phyloP scores from a whole-genome alignment of 2,113 vertebrate species.

The Turdus rufiventris region DNA sequence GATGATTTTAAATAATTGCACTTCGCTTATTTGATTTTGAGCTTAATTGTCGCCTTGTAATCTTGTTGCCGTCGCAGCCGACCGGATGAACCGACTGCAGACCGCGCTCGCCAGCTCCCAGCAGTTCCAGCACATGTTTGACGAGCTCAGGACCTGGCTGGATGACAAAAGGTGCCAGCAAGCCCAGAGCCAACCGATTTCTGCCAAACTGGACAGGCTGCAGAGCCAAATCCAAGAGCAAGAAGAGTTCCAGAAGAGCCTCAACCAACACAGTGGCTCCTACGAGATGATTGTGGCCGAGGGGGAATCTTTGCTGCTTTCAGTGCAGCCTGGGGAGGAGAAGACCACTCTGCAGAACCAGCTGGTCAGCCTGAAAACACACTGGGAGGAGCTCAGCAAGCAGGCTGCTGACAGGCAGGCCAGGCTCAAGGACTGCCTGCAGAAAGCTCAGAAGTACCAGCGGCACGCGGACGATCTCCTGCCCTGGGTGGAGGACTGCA shows the following conservation, averaged over 20 bases:
- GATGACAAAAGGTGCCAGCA: slow-evolving; percentile 78
- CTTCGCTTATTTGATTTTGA: slow-evolving; percentile 56
- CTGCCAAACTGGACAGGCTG: slow-evolving; percentile 83
- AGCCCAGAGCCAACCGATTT: slow-evolving; percentile 74
- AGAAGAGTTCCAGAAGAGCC: slow-evolving; percentile 86
- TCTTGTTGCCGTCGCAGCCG: slow-evolving; percentile 75
- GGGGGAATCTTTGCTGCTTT: slow-evolving; percentile 85
- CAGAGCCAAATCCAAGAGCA: slow-evolving; percentile 84
- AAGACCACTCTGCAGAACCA: slow-evolving; percentile 83
- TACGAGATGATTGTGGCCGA: slow-evolving; percentile 92
- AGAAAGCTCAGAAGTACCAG: slow-evolving; percentile 86
- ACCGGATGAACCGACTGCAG: slow-evolving; percentile 93
- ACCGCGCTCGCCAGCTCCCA: slow-evolving; percentile 92
- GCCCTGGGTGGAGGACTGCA: slow-evolving; percentile 87
- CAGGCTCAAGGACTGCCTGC: slow-evolving; percentile 82
- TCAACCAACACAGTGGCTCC: slow-evolving; percentile 91
- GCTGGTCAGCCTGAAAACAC: slow-evolving; percentile 78
- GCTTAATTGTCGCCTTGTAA: slow-evolving; percentile 41
- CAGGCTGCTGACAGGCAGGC: slow-evolving; percentile 75
- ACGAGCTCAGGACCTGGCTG: slow-evolving; percentile 91
- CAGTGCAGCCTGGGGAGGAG: slow-evolving; percentile 85
- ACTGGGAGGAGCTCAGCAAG: slow-evolving; percentile 89
- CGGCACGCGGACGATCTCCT: slow-evolving; percentile 82
- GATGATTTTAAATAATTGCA: slow-evolving; percentile 47
- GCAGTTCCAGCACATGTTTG: slow-evolving; percentile 99